These are phyloP conservation scores for Macrosiphum euphorbiae DNA, from an alignment of 2,888 invertebrate genomes.

Conservation along the genomic window DNA sequence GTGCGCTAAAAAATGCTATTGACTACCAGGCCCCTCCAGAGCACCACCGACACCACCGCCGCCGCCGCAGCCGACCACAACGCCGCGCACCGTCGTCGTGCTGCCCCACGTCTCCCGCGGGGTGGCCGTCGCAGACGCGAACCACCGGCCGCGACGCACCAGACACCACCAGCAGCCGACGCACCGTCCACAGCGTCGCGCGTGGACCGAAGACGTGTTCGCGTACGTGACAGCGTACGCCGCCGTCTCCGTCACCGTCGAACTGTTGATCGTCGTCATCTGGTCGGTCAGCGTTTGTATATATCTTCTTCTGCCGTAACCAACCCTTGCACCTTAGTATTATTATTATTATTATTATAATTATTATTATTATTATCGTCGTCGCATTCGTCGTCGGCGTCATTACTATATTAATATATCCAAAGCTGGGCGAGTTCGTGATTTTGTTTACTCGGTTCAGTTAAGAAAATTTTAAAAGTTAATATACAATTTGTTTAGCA, in stretches of 20 bases:
- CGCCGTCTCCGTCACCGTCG: conserved; percentile 68
- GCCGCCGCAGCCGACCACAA: not conserved
- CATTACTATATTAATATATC: not conserved
- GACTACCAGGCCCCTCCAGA: conserved; percentile 68
- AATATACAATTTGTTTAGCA: too few species aligned
- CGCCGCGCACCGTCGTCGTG: conserved; percentile 35
- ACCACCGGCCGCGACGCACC: conserved; percentile 48
- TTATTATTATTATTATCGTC: not conserved
- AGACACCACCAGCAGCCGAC: conserved; percentile 51
- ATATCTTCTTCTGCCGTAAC: conserved; percentile 68
- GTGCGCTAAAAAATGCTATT: conserved; percentile 92
- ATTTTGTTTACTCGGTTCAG: too few species aligned
- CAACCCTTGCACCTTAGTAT: conserved; percentile 57
- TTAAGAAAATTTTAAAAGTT: too few species aligned
- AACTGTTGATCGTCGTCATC: conserved; percentile 68
- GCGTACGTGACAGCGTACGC: conserved; percentile 68
- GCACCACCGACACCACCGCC: conserved; percentile 17
- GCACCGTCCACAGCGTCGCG: conserved; percentile 38
- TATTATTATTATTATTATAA: not conserved
- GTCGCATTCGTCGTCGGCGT: not conserved
- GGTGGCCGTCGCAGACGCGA: not conserved
- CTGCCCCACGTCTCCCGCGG: conserved; percentile 1
- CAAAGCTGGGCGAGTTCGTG: too few species aligned
- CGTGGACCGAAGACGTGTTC: conserved; percentile 53
- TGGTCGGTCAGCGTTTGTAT: conserved; percentile 69